Evolutionary conservation across 1,140 invertebrate genomes (phyloP), one percentile per base, ranked within the genome.

Genomic region (Goniozus legneri): DNA sequence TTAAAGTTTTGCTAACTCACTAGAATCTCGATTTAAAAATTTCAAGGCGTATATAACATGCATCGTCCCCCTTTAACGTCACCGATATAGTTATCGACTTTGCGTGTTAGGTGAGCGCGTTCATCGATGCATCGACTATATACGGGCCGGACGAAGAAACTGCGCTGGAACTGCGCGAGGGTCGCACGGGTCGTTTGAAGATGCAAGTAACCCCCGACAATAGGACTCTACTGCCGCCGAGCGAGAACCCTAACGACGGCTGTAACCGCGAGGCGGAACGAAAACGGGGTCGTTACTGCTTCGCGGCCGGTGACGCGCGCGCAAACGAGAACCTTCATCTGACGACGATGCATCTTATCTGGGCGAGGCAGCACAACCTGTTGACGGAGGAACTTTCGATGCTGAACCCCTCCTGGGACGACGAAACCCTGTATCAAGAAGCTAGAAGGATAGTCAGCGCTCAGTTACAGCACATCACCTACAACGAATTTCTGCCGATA

Each of bases 101-200:
- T n/a, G n/a, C n/a, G 13, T 44, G 50, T 1, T 39, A 76, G 74
- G 70, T 67, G 0, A 92, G 92, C 0, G 82, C 90, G 0, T 97
- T 85, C 64, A 84, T 98, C 13, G 95, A 98, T 71, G 95, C 82
- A 1, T 97, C 94, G 0, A 83, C 85, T 14, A 82, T 95, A 2
- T 95, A 95, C 59, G 89, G 92, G 0, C 79, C 81, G 24, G 78
- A 80, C 13, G 62, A 77, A 19, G 57, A 77, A 16, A 73, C 79
- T n/a, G 67, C 80, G 4, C 52, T 65, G 0, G 61, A 75, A 13
- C 66, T 92, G 3, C 77, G 88, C 0, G 71, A 71, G 8, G 79
- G 78, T 18, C 42, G 60, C 0, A 76, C 77, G 7, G 89, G 89
- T 1, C 65, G 75, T 3, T 65, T 92, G 8, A 71, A 76, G 22